Evolutionary conservation across 1,140 invertebrate genomes (phyloP), one percentile per base, ranked within the genome.

Genomic region (Metopolophium dirhodum): DNA sequence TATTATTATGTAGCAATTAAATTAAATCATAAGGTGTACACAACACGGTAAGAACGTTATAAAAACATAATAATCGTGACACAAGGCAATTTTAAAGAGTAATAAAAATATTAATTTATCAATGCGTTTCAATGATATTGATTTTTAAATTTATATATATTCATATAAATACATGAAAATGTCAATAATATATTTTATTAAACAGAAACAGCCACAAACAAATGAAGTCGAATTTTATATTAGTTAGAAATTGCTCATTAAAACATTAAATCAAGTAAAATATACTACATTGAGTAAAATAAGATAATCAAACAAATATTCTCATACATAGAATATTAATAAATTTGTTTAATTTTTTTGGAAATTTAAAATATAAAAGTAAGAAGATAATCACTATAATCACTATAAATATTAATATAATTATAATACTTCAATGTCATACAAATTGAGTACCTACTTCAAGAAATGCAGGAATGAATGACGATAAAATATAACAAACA

Each of bases 1-100:
- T 87, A 87, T 87, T 87, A 49, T 20, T 87, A 49, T 20, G 9
- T 49, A 86, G 41, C 85, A 83, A 86, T 86, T 26, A 45, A 86
- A 47, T 86, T 45, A 86, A 86, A 86, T 86, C 85, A 86, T 49
- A 87, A 49, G 45, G 26, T 87, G n/a, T 35, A 87, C 7, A 87
- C 20, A n/a, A 49, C 86, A 87, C 20, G 45, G 49, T 49, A 87
- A 87, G 45, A 86, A 47, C 41, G 30, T 51, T 47, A 87, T 87
- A 49, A 49, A 87, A 87, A 49, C 45, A 49, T 49, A n/a, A 49
- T 87, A 87, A 87, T 49, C 86, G 47, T 49, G 86, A 49, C 30
- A 87, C 9, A 20, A 87, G 45, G 26, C 14, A 49, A 49, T 87
- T 47, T 87, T n/a, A 47, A 47, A 47, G 30, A 87, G 45, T n/a